Evolutionary conservation across 2,113 vertebrate genomes (phyloP), one percentile per base, ranked within the genome.

Genomic region (Eubucco bourcierii): DNA sequence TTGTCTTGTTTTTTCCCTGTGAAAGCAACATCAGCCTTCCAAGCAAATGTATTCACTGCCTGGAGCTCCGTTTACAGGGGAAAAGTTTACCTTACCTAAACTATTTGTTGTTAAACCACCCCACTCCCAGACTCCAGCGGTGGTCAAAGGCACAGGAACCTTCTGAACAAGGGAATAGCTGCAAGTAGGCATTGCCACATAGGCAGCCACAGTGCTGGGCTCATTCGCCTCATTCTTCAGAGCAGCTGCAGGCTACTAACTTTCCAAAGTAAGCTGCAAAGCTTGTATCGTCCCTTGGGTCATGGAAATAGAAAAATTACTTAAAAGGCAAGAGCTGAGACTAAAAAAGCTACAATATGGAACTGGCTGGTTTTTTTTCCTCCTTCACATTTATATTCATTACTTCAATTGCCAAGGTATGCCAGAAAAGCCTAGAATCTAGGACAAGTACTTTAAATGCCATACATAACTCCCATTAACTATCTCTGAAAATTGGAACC

Each of bases 401-500:
- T 88, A 88, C 71, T 86, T 60, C 39, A 76, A 60, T 73, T 70
- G 71, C 41, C 41, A 81, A 53, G 12, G 34, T 37, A 29, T 25
- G 59, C 31, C 29, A 68, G 90, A 78, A 93, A 74, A 87, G 31
- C 46, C 67, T 55, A 27, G 60, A 67, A 89, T 88, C 25, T 59
- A 80, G 41, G 71, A 60, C 76, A 93, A 70, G 56, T 44, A 53
- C 25, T 82, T 88, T 64, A 86, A 95, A 91, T 75, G 71, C 31
- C 60, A 56, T 17, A 9, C 21, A 21, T 37, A 81, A 55, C 53
- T 83, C 15, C 61, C 74, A 53, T 29, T 27, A 85, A 34, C 44
- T 73, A 79, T 7, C 68, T 80, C 68, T 81, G 41, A 80, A 88
- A 91, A 90, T 13, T 77, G 70, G 79, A 95, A 52, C 34, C 78